phyloP scores from a whole-genome alignment of 2,113 vertebrate species.

The Cryptomyrus ogoouensis region DNA sequence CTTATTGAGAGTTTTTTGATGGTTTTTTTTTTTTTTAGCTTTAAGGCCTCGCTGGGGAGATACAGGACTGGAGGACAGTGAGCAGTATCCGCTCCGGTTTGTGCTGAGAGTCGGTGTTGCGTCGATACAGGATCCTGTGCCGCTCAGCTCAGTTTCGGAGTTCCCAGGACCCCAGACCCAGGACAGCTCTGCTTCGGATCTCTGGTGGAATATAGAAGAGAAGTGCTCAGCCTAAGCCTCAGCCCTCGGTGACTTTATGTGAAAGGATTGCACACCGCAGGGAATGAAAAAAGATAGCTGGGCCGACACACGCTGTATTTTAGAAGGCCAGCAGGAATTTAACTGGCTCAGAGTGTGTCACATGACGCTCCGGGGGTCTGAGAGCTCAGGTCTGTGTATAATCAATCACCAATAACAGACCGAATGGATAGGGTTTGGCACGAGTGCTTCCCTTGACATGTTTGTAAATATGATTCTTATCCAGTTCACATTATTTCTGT shows the following conservation, averaged over 20 bases:
- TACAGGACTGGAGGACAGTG: neutral
- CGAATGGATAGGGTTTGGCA: neutral
- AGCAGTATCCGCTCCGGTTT: neutral
- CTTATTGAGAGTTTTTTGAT: neutral
- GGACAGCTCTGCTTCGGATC: neutral
- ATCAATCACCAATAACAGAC: neutral
- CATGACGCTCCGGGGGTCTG: neutral
- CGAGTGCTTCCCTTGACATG: neutral
- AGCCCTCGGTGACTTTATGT: neutral
- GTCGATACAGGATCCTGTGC: neutral
- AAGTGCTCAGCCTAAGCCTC: neutral
- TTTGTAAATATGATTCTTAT: neutral
- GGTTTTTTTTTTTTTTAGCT: neutral
- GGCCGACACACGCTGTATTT: neutral
- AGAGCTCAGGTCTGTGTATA: neutral
- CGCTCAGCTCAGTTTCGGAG: neutral
- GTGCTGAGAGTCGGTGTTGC: neutral
- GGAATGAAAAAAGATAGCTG: neutral
- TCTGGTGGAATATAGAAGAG: neutral
- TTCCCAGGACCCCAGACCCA: neutral
- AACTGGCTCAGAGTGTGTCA: neutral
- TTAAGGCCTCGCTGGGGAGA: neutral
- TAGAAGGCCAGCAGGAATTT: neutral
- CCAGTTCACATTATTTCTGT: neutral
- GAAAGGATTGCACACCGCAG: neutral